These are phyloP conservation scores for Trichacis sp. DNA, from an alignment of 2,888 invertebrate species.

Conservation along the genomic window DNA sequence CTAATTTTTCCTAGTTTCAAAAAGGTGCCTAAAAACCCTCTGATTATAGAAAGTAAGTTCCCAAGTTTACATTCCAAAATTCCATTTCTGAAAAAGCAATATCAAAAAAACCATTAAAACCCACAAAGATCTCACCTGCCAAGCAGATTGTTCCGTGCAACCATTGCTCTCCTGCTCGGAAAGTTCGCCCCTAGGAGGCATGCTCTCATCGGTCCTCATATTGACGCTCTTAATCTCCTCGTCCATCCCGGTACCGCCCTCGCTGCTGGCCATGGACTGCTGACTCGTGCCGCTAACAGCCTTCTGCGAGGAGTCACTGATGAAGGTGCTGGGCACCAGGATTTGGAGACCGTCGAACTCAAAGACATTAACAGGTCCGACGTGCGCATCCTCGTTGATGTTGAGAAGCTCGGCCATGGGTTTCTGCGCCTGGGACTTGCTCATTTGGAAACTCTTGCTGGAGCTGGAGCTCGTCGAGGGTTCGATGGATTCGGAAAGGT, in stretches of 20 bases:
- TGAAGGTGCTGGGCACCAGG: slow-evolving; percentile 67
- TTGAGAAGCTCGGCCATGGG: slow-evolving; percentile 63
- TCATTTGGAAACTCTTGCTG: slow-evolving; percentile 55
- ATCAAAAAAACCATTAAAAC: background rate
- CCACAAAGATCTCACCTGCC: slow-evolving; percentile 80
- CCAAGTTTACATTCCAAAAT: no score
- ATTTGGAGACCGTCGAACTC: slow-evolving; percentile 71
- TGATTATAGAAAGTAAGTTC: no score
- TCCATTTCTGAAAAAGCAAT: no score
- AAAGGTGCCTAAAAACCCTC: no score
- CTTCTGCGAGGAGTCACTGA: slow-evolving; percentile 67
- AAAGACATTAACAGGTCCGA: slow-evolving; percentile 69
- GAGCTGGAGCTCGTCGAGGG: slow-evolving; percentile 60
- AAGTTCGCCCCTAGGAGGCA: slow-evolving; percentile 88
- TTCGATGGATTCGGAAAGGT: slow-evolving; percentile 54
- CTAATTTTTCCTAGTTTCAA: no score
- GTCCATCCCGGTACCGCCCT: slow-evolving; percentile 63
- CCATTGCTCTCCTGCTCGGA: slow-evolving; percentile 90
- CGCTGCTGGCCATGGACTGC: slow-evolving; percentile 66
- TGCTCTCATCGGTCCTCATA: slow-evolving; percentile 86
- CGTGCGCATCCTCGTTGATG: slow-evolving; percentile 66
- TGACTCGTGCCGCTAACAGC: slow-evolving; percentile 66
- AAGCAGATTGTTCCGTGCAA: slow-evolving; percentile 82
- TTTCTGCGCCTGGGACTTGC: slow-evolving; percentile 57
- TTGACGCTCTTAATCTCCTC: slow-evolving; percentile 73